Conservation (phyloP, 2,113 vertebrate genomes). For the Heterotis niloticus region DNA sequence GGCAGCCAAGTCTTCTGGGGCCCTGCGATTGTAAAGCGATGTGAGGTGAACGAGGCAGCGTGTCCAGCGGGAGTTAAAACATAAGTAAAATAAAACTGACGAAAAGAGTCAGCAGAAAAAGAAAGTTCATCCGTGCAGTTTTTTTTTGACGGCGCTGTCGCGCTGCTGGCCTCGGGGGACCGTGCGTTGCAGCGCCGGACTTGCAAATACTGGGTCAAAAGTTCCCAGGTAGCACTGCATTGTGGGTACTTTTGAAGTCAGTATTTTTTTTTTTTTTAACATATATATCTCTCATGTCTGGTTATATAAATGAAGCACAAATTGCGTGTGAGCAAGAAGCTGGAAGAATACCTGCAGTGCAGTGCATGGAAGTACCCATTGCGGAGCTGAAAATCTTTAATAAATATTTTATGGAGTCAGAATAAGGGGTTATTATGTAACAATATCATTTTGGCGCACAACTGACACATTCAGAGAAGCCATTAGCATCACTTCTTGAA, state of each 20-base stretch:
- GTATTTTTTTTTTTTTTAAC: too few relatives aligned
- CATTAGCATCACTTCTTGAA: constrained; percentile 37
- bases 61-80: not conserved
- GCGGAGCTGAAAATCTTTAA: not conserved
- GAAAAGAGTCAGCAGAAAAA: not conserved
- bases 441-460: not conserved
- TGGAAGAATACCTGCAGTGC: not conserved
- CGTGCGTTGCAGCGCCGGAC: not conserved
- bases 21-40: not conserved
- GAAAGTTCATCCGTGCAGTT: constrained; percentile 2
- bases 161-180: not conserved
- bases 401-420: not conserved
- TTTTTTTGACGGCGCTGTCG: too few relatives aligned
- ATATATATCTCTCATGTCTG: too few relatives aligned
- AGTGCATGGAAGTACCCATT: not conserved
- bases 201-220: not conserved
- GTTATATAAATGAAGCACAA: not conserved
- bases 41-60: not conserved
- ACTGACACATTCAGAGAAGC: constrained; percentile 36
- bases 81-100: too few relatives aligned
- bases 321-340: not conserved
- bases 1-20: not conserved
- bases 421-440: constrained; percentile 1
- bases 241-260: not conserved
- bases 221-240: not conserved